These are phyloP conservation scores for Gadopsis marmoratus DNA, from an alignment of 2,797 vertebrate genomes.

Conservation along the genomic window DNA sequence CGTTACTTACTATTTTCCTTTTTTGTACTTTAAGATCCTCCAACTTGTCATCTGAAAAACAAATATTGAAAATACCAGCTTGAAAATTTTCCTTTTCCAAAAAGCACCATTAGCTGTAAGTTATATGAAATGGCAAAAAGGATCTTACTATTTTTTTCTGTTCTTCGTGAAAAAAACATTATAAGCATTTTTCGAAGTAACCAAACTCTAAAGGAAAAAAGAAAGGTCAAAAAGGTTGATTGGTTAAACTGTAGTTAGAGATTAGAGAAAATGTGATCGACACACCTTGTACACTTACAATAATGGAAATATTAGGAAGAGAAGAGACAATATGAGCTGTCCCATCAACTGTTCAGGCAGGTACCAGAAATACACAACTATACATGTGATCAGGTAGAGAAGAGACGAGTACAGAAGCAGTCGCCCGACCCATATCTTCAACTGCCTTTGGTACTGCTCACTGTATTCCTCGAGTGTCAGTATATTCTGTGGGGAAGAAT, in stretches of 20 bases:
- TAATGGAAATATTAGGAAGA: conserved; percentile 93
- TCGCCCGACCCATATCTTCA: conserved; percentile 94
- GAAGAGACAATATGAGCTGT: conserved; percentile 89
- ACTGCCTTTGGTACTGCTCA: conserved; percentile 94
- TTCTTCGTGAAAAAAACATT: conserved; percentile 92
- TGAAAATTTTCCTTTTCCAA: not conserved
- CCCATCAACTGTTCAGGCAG: conserved; percentile 93
- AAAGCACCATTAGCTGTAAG: not conserved
- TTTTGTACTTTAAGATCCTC: conserved; percentile 94
- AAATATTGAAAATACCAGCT: not conserved
- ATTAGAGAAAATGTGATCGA: not conserved
- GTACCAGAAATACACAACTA: conserved; percentile 95
- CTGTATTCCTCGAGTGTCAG: conserved; percentile 93
- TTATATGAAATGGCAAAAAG: not conserved
- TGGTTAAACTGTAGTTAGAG: not conserved
- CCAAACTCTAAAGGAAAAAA: conserved; percentile 89
- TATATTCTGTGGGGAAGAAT: conserved; percentile 86
- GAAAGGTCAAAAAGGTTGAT: not conserved
- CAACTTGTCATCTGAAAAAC: conserved; percentile 92
- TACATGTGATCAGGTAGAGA: conserved; percentile 89
- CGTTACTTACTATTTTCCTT: conserved; percentile 95
- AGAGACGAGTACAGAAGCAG: conserved; percentile 93
- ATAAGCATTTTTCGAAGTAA: conserved; percentile 92
- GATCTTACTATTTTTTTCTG: conserved; percentile 94
- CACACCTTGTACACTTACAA: conserved; percentile 90